A percentile compares a stretch with the other conserved stretches of the same genome.
Evolutionary conservation across 2,113 vertebrate species (phyloP).

Genomic region (Gila orcuttii): DNA sequence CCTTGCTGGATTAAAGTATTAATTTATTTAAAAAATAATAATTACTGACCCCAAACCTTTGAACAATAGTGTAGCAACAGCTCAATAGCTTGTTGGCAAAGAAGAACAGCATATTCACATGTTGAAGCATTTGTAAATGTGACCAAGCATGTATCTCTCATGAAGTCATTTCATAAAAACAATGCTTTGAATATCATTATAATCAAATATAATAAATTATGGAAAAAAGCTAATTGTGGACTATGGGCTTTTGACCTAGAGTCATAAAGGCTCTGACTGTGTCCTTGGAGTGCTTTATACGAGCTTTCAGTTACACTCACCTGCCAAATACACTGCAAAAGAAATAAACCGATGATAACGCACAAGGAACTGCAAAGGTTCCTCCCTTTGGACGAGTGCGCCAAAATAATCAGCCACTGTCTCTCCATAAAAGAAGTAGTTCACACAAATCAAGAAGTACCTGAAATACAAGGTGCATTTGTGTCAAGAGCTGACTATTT

Average conservation of each 20-base stretch:
- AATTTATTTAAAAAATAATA: background rate
- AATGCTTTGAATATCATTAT: background rate
- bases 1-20: background rate
- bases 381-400: constrained; percentile 91
- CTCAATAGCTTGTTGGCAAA: background rate
- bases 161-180: background rate
- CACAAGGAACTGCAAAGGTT: constrained; percentile 93
- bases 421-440: constrained; percentile 99
- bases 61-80: background rate
- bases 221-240: background rate
- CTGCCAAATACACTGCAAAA: constrained; percentile 93
- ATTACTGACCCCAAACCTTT: background rate
- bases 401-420: constrained; percentile 97
- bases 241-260: background rate
- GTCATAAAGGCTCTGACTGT: background rate
- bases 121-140: background rate
- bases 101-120: background rate
- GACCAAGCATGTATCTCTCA: background rate
- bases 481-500: background rate
- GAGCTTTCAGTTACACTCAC: constrained; percentile 71
- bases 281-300: background rate
- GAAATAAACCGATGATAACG: constrained; percentile 99
- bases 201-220: background rate
- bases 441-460: constrained; percentile 97
- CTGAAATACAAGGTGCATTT: constrained; percentile 67